phyloP scores from a whole-genome alignment of 2,113 vertebrate genomes.

The Psilopsiagon aymara region DNA sequence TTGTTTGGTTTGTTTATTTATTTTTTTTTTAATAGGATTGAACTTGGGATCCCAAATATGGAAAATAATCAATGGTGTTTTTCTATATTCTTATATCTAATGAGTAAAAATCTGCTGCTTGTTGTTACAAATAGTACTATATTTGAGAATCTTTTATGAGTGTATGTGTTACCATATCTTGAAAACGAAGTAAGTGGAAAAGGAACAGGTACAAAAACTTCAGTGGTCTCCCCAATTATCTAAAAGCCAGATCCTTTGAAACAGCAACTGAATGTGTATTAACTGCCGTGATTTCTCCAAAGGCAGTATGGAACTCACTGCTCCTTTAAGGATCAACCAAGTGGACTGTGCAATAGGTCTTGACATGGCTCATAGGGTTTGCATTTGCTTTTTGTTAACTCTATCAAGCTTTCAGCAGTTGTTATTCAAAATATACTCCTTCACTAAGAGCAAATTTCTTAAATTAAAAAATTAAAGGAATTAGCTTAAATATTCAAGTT shows the following conservation, averaged over 20 bases:
- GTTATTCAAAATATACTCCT: neutral
- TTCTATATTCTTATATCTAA: neutral
- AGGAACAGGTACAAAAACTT: neutral
- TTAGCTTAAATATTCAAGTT: neutral
- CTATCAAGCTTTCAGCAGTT: neutral
- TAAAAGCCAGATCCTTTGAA: neutral
- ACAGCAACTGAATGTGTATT: neutral
- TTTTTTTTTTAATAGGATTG: neutral
- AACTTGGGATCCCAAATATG: neutral
- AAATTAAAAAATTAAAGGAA: neutral
- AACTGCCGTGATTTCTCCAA: neutral
- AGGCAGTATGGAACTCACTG: neutral
- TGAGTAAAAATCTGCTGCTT: neutral
- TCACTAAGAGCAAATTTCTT: accelerated
- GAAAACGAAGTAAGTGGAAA: neutral
- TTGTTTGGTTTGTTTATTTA: no score
- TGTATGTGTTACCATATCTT: neutral
- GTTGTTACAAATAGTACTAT: neutral
- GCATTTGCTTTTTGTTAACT: neutral
- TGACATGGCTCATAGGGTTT: neutral
- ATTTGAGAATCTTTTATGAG: neutral
- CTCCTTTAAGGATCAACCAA: neutral
- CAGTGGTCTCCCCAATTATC: neutral
- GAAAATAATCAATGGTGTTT: neutral
- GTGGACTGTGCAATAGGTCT: neutral